Percentiles rank a stretch among this genome's conserved stretches.
phyloP scores from a whole-genome alignment of 2,888 invertebrate species.

The Chorisops tibialis region DNA sequence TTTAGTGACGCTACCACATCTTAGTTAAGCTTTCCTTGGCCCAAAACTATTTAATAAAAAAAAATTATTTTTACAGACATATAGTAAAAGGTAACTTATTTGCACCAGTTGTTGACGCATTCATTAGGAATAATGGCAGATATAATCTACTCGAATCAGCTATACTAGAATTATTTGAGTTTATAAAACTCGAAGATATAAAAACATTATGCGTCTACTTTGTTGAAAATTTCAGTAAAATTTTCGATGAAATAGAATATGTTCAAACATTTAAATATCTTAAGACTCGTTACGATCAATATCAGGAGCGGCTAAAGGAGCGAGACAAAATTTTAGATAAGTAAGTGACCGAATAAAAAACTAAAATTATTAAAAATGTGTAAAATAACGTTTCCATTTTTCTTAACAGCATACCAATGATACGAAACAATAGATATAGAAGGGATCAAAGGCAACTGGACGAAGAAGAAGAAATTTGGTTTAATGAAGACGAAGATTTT shows the following conservation, averaged over 20 bases:
- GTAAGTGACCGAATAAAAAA: constrained; percentile 56
- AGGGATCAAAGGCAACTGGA: constrained; percentile 91
- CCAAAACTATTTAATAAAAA: background rate
- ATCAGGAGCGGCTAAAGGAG: constrained; percentile 86
- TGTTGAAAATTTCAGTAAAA: constrained; percentile 93
- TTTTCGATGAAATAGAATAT: constrained; percentile 92
- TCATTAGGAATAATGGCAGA: constrained; percentile 93
- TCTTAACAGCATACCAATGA: constrained; percentile 56
- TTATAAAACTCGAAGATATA: constrained; percentile 91
- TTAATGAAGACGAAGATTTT: constrained; percentile 93
- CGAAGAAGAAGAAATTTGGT: constrained; percentile 99
- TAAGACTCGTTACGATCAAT: constrained; percentile 83
- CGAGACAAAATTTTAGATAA: constrained; percentile 73
- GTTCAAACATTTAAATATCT: constrained; percentile 97
- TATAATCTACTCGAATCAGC: constrained; percentile 99
- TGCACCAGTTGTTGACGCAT: constrained; percentile 93
- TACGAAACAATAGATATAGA: constrained; percentile 75
- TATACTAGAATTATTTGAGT: constrained; percentile 98
- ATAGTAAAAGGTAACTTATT: constrained; percentile 93
- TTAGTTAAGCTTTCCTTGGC: no score
- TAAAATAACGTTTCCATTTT: background rate
- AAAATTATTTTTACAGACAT: constrained; percentile 58
- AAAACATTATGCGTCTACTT: constrained; percentile 89
- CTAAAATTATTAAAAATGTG: background rate
- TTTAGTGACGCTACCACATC: no score